Percentiles rank a stretch among this genome's conserved stretches.
Conservation (phyloP, 2,113 vertebrate species). For the Sylvilagus bachmani region DNA sequence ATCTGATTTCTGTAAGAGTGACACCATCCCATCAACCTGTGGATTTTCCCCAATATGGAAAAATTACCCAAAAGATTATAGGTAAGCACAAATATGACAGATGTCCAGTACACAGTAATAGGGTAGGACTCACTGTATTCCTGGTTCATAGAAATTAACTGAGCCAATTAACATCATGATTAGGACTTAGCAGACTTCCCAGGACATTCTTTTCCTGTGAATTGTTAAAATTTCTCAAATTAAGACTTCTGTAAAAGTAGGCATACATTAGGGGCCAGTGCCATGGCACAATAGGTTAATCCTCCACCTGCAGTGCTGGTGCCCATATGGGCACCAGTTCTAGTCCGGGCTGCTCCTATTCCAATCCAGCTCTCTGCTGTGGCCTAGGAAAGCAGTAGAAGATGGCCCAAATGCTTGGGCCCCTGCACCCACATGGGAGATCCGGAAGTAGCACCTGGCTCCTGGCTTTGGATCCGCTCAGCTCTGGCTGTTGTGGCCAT, state of each 20-base stretch:
- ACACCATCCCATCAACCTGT: not conserved
- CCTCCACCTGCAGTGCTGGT: too few relatives aligned
- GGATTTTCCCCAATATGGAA: not conserved
- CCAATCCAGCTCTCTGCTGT: too few relatives aligned
- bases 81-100: not conserved
- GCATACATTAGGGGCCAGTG: not conserved
- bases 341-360: too few relatives aligned
- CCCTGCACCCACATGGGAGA: too few relatives aligned
- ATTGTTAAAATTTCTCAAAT: slow-evolving; percentile 6
- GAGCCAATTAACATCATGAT: not conserved
- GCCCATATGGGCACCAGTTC: too few relatives aligned
- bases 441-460: too few relatives aligned
- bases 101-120: not conserved
- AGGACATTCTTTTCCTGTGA: not conserved
- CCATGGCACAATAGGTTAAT: too few relatives aligned
- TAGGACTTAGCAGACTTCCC: not conserved
- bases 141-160: slow-evolving; percentile 2
- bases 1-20: not conserved
- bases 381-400: too few relatives aligned
- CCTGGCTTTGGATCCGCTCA: too few relatives aligned
- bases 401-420: too few relatives aligned
- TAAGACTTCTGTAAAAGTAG: slow-evolving; percentile 31
- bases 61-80: not conserved
- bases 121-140: not conserved
- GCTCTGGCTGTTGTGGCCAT: too few relatives aligned